Evolutionary conservation across 2,888 invertebrate species (phyloP).

Genomic region (Lycia hirtaria): DNA sequence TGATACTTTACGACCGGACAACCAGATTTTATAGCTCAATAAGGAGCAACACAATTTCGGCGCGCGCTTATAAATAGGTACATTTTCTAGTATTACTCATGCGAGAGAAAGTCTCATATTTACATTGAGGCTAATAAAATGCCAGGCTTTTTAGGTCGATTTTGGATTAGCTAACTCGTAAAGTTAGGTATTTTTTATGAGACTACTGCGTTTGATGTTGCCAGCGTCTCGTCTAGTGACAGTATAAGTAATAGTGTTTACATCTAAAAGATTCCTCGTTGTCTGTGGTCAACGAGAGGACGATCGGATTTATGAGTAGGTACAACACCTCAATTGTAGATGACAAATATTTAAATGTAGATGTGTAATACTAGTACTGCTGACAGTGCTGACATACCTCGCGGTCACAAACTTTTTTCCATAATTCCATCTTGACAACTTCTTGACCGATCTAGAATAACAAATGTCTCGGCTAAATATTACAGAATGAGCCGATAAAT

Average conservation of each 20-base stretch:
- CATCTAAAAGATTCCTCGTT: background rate
- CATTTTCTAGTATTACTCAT: conserved; percentile 17
- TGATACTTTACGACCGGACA: conserved; percentile 37
- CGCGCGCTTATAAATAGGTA: conserved; percentile 25
- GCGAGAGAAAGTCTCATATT: conserved; percentile 12
- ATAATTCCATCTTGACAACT: no score
- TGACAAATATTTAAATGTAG: no score
- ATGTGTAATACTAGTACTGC: no score
- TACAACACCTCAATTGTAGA: no score
- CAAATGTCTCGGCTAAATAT: no score
- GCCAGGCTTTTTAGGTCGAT: conserved; percentile 18
- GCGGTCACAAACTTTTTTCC: no score
- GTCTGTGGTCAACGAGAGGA: background rate
- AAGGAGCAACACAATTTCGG: conserved; percentile 33
- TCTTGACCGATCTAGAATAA: no score
- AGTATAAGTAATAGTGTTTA: background rate
- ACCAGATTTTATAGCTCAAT: conserved; percentile 40
- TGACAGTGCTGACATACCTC: no score
- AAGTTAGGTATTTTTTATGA: conserved; percentile 7
- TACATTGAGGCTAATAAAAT: conserved; percentile 20
- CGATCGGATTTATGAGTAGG: background rate
- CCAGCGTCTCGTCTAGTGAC: background rate
- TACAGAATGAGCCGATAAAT: no score
- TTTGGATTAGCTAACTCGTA: conserved; percentile 9
- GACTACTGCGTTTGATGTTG: conserved; percentile 1